Evolutionary conservation across 2,888 invertebrate species (phyloP), one percentile per base, ranked within the genome.

Genomic region (Drosophila koepferae): DNA sequence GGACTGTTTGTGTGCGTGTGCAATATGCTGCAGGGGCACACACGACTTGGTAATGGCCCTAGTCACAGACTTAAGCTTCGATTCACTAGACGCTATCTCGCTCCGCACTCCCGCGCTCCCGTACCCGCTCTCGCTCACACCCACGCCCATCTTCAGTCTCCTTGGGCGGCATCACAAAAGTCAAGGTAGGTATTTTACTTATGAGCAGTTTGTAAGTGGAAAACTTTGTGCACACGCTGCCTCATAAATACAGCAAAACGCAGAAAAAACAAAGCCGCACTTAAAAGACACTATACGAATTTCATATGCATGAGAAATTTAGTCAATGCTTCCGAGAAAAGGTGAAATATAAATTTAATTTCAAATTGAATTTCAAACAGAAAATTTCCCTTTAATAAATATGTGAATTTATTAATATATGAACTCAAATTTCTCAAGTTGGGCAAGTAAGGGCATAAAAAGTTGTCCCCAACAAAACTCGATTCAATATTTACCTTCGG

Each of bases 131-230:
- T n/a, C n/a, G 40, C n/a, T 2, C 2, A 12, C 12, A 28, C 28
- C 3, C 1, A 18, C 16, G 10, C 36, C 46, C 61, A 58, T 40
- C 46, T 60, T 38, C 66, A 36, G 31, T 60, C 54, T 58, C 51
- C 70, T 71, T 72, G 80, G 72, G 59, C 64, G 66, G 70, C 62
- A 59, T 28, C n/a, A 63, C 74, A 73, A 74, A 76, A 87, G 90
- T 90, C 90, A 90, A 87, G 89, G 83, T 72, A 68, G 72, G 55
- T 81, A 81, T 86, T 81, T 88, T 73, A 72, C 81, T 82, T 85
- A 77, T 58, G 74, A 75, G 71, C 80, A 80, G 88, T 77, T 77
- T 73, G 79, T 80, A 88, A 87, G 86, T 88, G 81, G 75, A 88
- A 88, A 87, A 87, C 61, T 90, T 90, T 77, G 56, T 61, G 86